phyloP scores from a whole-genome alignment of 1,140 invertebrate genomes.

The Drosophila paulistorum region DNA sequence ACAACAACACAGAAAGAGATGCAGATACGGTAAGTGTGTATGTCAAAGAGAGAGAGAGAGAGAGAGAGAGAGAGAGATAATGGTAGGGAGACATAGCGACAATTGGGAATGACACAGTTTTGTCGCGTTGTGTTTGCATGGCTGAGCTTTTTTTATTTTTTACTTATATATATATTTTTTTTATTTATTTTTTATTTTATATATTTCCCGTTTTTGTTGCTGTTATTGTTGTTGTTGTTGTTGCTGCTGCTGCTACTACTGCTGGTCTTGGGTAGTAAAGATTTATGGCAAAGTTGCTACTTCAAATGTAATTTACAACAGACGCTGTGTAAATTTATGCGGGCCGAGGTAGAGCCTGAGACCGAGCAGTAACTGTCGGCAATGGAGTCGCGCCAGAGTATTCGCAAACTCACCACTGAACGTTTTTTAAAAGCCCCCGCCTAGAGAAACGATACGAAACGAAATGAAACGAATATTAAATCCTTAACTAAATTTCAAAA shows the following conservation, averaged over 20 bases:
- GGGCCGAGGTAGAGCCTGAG: constrained; percentile 25
- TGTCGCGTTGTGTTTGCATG: constrained; percentile 49
- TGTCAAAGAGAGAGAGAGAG: neutral
- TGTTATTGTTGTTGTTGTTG: constrained; percentile 11
- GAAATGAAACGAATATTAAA: too few relatives aligned
- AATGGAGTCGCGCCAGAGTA: constrained; percentile 25
- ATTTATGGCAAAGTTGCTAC: constrained; percentile 75
- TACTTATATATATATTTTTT: constrained; percentile 24
- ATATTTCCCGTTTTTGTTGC: constrained; percentile 22
- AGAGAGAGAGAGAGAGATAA: constrained; percentile 14
- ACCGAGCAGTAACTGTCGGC: constrained; percentile 13
- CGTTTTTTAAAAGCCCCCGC: neutral
- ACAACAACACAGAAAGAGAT: constrained; percentile 11
- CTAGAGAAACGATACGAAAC: neutral
- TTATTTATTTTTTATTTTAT: constrained; percentile 20
- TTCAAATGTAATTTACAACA: constrained; percentile 79
- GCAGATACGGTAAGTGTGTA: constrained; percentile 1
- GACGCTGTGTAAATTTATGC: constrained; percentile 69
- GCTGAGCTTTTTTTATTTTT: constrained; percentile 19
- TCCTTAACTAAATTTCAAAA: too few relatives aligned
- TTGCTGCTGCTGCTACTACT: neutral
- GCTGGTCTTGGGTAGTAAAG: constrained; percentile 47
- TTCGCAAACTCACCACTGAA: constrained; percentile 19
- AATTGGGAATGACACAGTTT: constrained; percentile 66
- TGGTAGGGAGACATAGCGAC: constrained; percentile 16